These are phyloP conservation scores for Drosophila ezoana DNA, from an alignment of 2,888 invertebrate species.

Conservation along the genomic window DNA sequence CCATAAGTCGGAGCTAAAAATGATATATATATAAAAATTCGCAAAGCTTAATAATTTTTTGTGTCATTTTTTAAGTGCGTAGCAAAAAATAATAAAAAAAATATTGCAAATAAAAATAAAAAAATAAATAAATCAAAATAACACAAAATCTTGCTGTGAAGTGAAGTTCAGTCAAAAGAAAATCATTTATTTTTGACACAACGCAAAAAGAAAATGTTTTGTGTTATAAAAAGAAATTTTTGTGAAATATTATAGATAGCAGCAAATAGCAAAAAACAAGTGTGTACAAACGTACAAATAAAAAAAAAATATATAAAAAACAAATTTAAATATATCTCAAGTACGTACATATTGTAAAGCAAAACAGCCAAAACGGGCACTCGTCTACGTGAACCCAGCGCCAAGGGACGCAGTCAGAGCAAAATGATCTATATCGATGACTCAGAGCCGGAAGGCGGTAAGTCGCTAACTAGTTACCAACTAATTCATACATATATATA, in stretches of 20 bases:
- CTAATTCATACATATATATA: neutral
- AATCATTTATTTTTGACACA: constrained; percentile 38
- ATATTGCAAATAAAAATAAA: constrained; percentile 16
- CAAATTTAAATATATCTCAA: constrained; percentile 1
- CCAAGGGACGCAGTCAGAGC: constrained; percentile 55
- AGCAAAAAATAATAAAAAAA: constrained; percentile 21
- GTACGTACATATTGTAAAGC: constrained; percentile 3
- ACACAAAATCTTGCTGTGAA: constrained; percentile 45
- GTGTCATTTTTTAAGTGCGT: constrained; percentile 68
- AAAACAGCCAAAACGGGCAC: constrained; percentile 69
- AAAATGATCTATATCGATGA: constrained; percentile 95
- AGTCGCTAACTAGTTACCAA: constrained; percentile 82
- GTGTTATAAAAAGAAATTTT: constrained; percentile 45
- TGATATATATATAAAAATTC: constrained; percentile 25
- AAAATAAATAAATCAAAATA: constrained; percentile 19
- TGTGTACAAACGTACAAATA: constrained; percentile 13
- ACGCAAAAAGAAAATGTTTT: constrained; percentile 56
- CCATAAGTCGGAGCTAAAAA: constrained; percentile 45
- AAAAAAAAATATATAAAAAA: constrained; percentile 18
- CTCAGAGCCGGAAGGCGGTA: constrained; percentile 95
- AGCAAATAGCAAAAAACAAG: constrained; percentile 35
- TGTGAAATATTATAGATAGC: constrained; percentile 43
- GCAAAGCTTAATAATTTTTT: constrained; percentile 33
- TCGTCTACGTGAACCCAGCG: constrained; percentile 71
- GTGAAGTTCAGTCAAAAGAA: constrained; percentile 58